These are phyloP conservation scores for Thamnophis elegans DNA, from an alignment of 2,797 vertebrate genomes.

Conservation along the genomic window DNA sequence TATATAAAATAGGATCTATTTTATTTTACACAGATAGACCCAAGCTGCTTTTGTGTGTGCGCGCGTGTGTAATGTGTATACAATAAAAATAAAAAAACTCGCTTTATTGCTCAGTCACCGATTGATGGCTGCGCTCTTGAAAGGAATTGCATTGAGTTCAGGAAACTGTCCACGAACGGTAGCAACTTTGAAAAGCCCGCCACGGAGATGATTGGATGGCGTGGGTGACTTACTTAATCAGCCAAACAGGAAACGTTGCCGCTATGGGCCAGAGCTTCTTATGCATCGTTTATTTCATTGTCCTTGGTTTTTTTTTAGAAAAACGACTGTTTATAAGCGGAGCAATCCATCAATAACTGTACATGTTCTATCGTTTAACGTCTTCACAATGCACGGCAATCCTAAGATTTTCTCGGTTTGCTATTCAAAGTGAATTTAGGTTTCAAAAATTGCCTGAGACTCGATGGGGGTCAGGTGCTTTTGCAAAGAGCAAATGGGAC, in stretches of 20 bases:
- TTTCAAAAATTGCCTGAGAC: neutral
- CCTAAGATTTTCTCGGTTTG: neutral
- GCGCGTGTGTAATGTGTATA: no score
- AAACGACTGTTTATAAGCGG: neutral
- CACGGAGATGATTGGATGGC: neutral
- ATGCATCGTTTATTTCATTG: neutral
- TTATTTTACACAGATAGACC: no score
- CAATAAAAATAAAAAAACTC: neutral
- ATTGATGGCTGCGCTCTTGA: neutral
- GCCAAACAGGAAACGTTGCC: neutral
- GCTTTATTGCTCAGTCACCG: neutral
- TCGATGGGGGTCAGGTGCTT: neutral
- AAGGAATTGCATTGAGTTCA: neutral
- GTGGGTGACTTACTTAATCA: no score
- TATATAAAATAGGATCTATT: no score
- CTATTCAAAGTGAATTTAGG: neutral
- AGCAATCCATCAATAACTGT: neutral
- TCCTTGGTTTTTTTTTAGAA: neutral
- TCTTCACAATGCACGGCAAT: neutral
- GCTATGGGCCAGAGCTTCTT: neutral
- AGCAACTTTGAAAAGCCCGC: conserved; percentile 1
- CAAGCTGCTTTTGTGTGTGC: no score
- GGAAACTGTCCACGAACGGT: no score
- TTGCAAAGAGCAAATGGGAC: neutral
- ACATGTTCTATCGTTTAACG: neutral